These are phyloP conservation scores for Propithecus coquereli DNA, from an alignment of 2,113 vertebrate species.

Conservation along the genomic window DNA sequence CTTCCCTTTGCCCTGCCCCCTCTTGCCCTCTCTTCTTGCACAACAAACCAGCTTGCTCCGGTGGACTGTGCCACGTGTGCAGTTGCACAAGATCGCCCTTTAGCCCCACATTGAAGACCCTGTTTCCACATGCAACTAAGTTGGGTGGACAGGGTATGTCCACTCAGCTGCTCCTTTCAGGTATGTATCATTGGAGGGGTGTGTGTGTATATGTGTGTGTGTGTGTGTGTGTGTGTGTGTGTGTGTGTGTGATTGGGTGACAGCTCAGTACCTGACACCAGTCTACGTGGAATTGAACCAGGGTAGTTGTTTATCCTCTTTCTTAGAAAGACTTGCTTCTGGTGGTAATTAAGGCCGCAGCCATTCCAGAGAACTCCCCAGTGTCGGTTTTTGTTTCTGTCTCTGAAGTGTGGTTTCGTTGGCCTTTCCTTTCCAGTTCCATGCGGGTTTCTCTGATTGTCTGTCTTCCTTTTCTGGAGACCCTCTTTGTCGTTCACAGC, in stretches of 20 bases:
- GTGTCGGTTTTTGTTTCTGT: neutral
- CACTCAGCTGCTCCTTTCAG: rapidly evolving
- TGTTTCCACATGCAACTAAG: neutral
- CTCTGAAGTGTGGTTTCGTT: neutral
- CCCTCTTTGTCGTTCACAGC: neutral
- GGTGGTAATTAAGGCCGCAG: neutral
- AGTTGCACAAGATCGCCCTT: neutral
- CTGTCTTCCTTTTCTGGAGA: neutral
- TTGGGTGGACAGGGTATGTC: rapidly evolving
- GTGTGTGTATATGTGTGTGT: rapidly evolving
- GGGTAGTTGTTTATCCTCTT: neutral
- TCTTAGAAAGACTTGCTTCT: neutral
- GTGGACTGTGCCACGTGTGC: rapidly evolving
- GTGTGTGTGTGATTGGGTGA: neutral
- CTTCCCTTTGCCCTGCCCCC: neutral
- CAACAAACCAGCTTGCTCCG: rapidly evolving
- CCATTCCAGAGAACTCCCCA: neutral
- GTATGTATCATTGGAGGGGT: neutral
- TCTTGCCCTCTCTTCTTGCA: neutral
- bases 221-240: neutral
- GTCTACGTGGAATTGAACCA: rapidly evolving
- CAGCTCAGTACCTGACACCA: neutral
- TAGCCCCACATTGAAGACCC: rapidly evolving
- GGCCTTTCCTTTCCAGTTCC: neutral
- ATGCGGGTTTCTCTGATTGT: rapidly evolving